phyloP scores from a whole-genome alignment of 2,888 invertebrate genomes.

The Ceriagrion tenellum region DNA sequence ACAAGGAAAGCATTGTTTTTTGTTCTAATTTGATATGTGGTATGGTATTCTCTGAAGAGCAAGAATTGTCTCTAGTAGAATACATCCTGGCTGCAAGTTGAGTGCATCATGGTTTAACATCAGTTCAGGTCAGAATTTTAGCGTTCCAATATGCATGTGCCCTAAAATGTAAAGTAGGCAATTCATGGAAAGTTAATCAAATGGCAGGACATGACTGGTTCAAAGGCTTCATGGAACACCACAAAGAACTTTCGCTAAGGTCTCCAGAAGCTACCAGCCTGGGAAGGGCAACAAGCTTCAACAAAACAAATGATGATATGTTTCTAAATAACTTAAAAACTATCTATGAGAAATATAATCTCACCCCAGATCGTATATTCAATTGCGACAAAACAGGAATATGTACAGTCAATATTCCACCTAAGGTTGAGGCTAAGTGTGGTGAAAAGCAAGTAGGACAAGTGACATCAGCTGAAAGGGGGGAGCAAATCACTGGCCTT shows the following conservation, averaged over 20 bases:
- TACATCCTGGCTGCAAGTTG: neutral
- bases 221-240: neutral
- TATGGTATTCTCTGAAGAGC: neutral
- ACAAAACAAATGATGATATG: constrained; percentile 67
- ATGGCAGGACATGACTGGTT: neutral
- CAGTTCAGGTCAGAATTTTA: neutral
- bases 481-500: constrained; percentile 72
- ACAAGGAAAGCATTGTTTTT: too few species aligned
- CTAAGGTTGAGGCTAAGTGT: constrained; percentile 72
- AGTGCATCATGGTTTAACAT: neutral
- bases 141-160: neutral
- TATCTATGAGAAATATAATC: constrained; percentile 50
- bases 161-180: neutral
- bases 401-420: constrained; percentile 72
- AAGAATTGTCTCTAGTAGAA: neutral
- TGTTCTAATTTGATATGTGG: neutral
- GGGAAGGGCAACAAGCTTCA: constrained; percentile 65
- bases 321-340: constrained; percentile 62
- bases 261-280: constrained; percentile 9
- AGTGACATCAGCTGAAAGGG: constrained; percentile 71
- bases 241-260: neutral
- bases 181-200: constrained; percentile 75
- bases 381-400: constrained; percentile 74
- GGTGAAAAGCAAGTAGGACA: constrained; percentile 72
- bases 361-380: constrained; percentile 69